phyloP scores from a whole-genome alignment of 2,113 vertebrate genomes.

The Plotosus lineatus region DNA sequence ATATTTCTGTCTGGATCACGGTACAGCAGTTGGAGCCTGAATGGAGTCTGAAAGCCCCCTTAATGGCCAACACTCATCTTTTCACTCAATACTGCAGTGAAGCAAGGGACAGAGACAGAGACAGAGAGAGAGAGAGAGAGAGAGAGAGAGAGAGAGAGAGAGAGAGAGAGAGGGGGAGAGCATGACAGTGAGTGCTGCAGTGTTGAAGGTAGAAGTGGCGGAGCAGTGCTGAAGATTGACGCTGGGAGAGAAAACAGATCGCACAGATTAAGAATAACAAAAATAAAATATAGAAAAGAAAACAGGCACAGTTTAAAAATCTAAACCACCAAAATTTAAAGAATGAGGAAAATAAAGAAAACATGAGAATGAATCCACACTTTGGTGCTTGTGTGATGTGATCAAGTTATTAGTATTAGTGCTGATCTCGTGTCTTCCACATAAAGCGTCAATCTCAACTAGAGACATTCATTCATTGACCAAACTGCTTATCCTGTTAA shows the following conservation, averaged over 20 bases:
- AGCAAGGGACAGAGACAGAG: not conserved
- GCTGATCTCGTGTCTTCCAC: not conserved
- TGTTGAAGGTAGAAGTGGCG: not conserved
- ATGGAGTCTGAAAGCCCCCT: not conserved
- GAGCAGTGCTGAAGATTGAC: not conserved
- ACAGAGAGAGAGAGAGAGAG: not conserved
- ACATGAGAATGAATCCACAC: not conserved
- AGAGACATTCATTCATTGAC: not conserved
- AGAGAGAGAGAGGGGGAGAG: not conserved
- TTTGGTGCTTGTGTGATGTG: not conserved
- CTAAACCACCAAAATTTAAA: not conserved
- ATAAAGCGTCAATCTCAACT: not conserved
- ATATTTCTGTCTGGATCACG: not conserved
- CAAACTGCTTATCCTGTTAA: too few relatives aligned
- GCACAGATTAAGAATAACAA: not conserved
- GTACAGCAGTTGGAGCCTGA: conserved; percentile 6
- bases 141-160: not conserved
- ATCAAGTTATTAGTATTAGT: not conserved
- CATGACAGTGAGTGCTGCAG: not conserved
- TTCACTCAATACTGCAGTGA: not conserved
- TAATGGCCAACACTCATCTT: conserved; percentile 17
- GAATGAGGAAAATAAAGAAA: not conserved
- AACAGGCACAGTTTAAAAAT: not conserved
- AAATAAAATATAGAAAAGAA: not conserved
- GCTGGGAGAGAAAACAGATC: not conserved